Percentiles rank a stretch among this genome's conserved stretches.
Conservation (phyloP, 2,888 invertebrate genomes). For the Lamellibrachia columna region DNA sequence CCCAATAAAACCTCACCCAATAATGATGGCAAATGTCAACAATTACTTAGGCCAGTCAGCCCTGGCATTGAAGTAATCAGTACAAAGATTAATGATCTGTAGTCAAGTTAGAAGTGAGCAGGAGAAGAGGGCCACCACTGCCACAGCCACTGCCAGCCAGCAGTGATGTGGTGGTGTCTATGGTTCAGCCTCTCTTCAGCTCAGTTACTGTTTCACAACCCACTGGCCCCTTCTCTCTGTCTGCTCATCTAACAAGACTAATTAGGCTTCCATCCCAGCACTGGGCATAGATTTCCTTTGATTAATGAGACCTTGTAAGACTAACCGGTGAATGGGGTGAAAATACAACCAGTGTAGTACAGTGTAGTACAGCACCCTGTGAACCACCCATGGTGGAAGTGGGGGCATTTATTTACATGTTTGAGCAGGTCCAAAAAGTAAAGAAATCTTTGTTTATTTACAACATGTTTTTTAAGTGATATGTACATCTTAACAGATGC, state of each 20-base stretch:
- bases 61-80: slow-evolving; percentile 2
- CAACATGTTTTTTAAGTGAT: too few relatives aligned
- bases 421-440: neutral
- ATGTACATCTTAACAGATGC: neutral
- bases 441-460: neutral
- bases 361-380: neutral
- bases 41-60: slow-evolving; percentile 9
- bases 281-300: neutral
- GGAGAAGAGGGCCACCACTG: neutral
- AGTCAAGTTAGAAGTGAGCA: neutral
- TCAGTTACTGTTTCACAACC: slow-evolving; percentile 3
- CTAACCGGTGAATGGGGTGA: neutral
- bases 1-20: neutral
- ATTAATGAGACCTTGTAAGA: neutral
- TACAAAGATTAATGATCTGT: slow-evolving; percentile 3
- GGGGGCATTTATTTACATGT: neutral
- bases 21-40: slow-evolving; percentile 2
- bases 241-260: neutral
- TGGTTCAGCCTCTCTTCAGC: neutral
- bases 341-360: neutral
- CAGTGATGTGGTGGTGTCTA: neutral
- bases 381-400: neutral
- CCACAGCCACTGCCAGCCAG: neutral
- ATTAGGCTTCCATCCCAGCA: neutral
- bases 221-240: neutral